Base-by-base conservation (phyloP, 2,113 vertebrate species). In the Collichthys lucidus region DNA sequence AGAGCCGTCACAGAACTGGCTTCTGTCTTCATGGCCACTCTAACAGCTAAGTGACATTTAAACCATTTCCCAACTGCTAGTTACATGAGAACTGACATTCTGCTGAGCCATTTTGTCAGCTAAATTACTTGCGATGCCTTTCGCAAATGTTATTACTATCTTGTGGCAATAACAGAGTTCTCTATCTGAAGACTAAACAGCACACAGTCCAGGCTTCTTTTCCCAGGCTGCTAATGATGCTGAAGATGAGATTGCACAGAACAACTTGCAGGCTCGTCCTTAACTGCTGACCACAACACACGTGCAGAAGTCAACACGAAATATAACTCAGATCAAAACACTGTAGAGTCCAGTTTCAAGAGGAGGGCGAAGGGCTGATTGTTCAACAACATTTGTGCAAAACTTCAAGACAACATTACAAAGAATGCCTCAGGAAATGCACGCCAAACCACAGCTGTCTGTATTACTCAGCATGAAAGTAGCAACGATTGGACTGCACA, bases 111-210 rank as follows among this genome's bases (percentile, higher is more conserved):
- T 19, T 46, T 49, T 31, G 5, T 24, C 35, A 69, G 59, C 35
- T 47, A 15, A 71, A 70, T 42, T 42, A 35, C 40, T 63, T 57
- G 12, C 31, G 47, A 68, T 59, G 62, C 57, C 42, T 66, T 57
- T 67, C n/a, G 4, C 10, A 14, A 80, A 75, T 73, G 67, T 66
- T 79, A 77, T 74, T 40, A 60, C n/a, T 65, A 56, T 68, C 70
- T 85, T 44, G 0, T 55, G 49, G 63, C 69, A 62, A 63, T 14
- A 72, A 10, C 9, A 57, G 60, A 82, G 53, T 47, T 65, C 29
- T 50, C 11, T 2, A 4, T 17, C 49, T 56, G 31, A 49, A 78
- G 52, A 68, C 55, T 65, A 4, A 6, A 69, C 26, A 26, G 5
- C 12, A 42, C 19, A 31, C 26, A 15, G 64, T 57, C 10, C 20